Evolutionary conservation across 2,113 vertebrate genomes (phyloP), one percentile per base, ranked within the genome.

Genomic region (Stercorarius parasiticus): DNA sequence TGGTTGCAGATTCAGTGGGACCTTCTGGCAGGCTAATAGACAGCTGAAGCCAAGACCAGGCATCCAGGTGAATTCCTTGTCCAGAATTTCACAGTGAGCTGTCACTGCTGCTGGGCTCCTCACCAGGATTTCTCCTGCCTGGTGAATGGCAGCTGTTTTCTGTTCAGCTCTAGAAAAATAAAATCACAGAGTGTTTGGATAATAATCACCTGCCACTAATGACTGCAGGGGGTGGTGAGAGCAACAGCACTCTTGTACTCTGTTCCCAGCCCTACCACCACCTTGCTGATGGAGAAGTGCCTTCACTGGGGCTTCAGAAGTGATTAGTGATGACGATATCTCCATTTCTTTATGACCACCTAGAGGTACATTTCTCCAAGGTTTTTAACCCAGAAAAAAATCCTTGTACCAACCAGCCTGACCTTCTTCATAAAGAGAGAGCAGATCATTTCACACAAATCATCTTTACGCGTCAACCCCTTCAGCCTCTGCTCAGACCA

Each of bases 331-430:
- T 53, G 72, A 49, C 0, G 5, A 40, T 27, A 89, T 18, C 20
- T 56, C 38, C 7, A 12, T 8, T 90, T 69, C 27, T 15, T 20
- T 26, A 47, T 85, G 50, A 77, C 8, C 58, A 86, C 38, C 13
- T 32, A 26, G 34, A 66, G 43, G 36, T 5, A 40, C 0, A 47
- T 53, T 85, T 70, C 73, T 67, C 45, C 4, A 2, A 73, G 32
- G 4, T 11, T 86, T 86, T 86, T 62, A 40, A 87, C 12, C 15
- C 42, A 55, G n/a, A 82, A 87, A 96, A 17, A 89, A 95, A 82
- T 47, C 53, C 29, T 58, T 61, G n/a, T n/a, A 90, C 15, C 23
- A 34, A 70, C 34, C 42, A 56, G 67, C 22, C 25, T 77, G 67
- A 82, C 71, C 53, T 79, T 59, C 26, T 67, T 45, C 45, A 22